Percentiles rank a stretch among this genome's conserved stretches.
phyloP scores from a whole-genome alignment of 2,797 vertebrate genomes.

The Brachyalestes nurse region DNA sequence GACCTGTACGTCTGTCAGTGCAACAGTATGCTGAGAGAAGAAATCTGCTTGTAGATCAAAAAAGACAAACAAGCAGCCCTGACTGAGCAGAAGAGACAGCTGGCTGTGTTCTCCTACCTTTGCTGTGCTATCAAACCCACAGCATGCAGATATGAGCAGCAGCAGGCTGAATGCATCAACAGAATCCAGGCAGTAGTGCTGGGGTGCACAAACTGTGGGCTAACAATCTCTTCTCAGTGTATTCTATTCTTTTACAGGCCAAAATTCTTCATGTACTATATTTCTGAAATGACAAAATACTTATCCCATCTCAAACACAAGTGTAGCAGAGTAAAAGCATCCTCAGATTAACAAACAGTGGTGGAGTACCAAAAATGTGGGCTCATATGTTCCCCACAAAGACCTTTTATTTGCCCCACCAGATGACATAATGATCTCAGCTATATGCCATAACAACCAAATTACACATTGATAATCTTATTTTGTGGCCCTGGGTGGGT shows the following conservation, averaged over 20 bases:
- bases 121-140: not conserved
- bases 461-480: not conserved
- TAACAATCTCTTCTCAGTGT: not conserved
- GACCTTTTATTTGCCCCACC: not conserved
- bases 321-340: not conserved
- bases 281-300: not conserved
- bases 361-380: not conserved
- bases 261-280: not conserved
- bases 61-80: not conserved
- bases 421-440: not conserved
- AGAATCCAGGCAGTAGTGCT: not conserved
- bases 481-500: not conserved
- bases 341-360: not conserved
- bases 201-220: not conserved
- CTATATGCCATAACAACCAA: not conserved
- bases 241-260: too few species aligned
- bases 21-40: constrained; percentile 16
- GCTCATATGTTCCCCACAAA: not conserved
- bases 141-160: constrained; percentile 2
- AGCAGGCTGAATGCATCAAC: not conserved
- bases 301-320: too few species aligned
- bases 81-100: constrained; percentile 20
- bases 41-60: not conserved
- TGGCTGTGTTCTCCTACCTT: not conserved
- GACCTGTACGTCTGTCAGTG: not conserved